These are phyloP conservation scores for Hypomecis atomaria DNA, from an alignment of 2,888 invertebrate species.

Conservation along the genomic window DNA sequence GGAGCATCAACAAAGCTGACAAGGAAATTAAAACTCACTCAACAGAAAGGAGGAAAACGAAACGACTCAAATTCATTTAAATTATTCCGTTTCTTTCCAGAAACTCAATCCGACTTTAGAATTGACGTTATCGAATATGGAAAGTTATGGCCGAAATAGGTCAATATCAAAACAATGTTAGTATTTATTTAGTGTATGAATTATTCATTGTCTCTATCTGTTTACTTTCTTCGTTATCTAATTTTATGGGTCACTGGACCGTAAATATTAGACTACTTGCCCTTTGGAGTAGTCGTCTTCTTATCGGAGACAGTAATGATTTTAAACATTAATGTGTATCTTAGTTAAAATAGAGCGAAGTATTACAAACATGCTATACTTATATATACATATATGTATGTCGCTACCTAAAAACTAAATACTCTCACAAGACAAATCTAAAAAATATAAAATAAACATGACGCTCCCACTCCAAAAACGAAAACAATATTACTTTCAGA, in stretches of 20 bases:
- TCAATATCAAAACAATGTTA: constrained; percentile 76
- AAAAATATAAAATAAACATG: constrained; percentile 3
- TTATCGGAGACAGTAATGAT: constrained; percentile 47
- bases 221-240: constrained; percentile 79
- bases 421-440: no score
- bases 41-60: constrained; percentile 17
- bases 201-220: constrained; percentile 70
- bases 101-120: constrained; percentile 40
- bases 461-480: constrained; percentile 22
- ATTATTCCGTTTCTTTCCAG: constrained; percentile 30
- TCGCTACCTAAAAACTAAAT: constrained; percentile 9
- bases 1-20: background rate
- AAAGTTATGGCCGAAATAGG: constrained; percentile 60
- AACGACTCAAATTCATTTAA: background rate
- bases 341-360: constrained; percentile 12
- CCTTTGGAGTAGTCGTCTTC: constrained; percentile 54
- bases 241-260: constrained; percentile 72
- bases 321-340: constrained; percentile 19
- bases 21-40: constrained; percentile 1
- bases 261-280: constrained; percentile 63
- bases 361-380: background rate
- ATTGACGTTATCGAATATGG: constrained; percentile 48
- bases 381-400: background rate
- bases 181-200: constrained; percentile 69
- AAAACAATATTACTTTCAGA: constrained; percentile 41